phyloP scores from a whole-genome alignment of 2,888 invertebrate genomes.

The Brenthis ino region DNA sequence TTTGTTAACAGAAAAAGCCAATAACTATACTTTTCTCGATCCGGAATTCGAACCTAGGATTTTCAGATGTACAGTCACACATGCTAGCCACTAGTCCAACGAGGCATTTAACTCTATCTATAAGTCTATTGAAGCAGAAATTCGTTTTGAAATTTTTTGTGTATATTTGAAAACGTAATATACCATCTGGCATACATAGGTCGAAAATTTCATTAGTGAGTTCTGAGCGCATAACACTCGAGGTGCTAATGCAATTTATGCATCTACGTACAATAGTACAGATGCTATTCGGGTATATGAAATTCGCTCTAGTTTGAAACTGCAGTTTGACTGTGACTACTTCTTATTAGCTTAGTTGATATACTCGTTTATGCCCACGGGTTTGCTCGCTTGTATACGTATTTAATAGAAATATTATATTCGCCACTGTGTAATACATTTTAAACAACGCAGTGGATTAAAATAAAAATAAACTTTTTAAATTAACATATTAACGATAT shows the following conservation, averaged over 20 bases:
- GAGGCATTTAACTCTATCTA: too few relatives aligned
- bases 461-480: too few relatives aligned
- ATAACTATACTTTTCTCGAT: too few relatives aligned
- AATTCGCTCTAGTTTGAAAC: conserved; percentile 18
- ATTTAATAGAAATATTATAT: too few relatives aligned
- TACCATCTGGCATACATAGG: conserved; percentile 9
- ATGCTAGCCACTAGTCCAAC: too few relatives aligned
- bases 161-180: conserved; percentile 14
- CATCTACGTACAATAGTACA: conserved; percentile 19
- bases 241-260: conserved; percentile 28
- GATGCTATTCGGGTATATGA: conserved; percentile 19
- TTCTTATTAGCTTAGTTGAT: background rate
- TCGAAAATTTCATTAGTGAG: conserved; percentile 26
- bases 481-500: too few relatives aligned
- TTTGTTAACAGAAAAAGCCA: too few relatives aligned
- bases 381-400: background rate
- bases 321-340: conserved; percentile 13
- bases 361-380: background rate
- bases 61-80: too few relatives aligned
- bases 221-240: conserved; percentile 6
- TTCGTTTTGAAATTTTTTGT: background rate
- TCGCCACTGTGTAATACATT: too few relatives aligned
- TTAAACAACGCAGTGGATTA: too few relatives aligned
- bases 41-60: too few relatives aligned
- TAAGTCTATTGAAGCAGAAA: too few relatives aligned